Evolutionary conservation across 2,797 vertebrate species (phyloP).

Genomic region (Platalea minor): DNA sequence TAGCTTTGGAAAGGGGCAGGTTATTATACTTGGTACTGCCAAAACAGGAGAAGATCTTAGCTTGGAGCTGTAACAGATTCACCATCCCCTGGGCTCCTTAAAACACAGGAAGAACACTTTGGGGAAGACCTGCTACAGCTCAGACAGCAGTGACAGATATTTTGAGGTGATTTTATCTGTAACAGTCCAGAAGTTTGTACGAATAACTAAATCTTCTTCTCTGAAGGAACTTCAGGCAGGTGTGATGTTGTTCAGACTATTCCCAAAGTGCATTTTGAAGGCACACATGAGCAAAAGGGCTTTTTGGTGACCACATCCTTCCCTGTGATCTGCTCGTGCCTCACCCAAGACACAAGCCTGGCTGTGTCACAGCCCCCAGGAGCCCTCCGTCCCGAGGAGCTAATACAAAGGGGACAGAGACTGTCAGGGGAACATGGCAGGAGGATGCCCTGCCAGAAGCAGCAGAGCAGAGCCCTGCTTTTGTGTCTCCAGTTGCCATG

Average conservation of each 20-base stretch:
- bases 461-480: not conserved
- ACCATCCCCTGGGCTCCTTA: not conserved
- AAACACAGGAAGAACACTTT: not conserved
- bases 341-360: not conserved
- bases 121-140: not conserved
- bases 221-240: not conserved
- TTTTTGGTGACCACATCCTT: not conserved
- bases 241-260: not conserved
- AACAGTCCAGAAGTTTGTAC: not conserved
- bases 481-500: not conserved
- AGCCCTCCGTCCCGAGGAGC: rapidly evolving
- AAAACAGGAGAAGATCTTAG: not conserved
- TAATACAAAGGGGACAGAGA: not conserved
- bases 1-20: not conserved
- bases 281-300: not conserved
- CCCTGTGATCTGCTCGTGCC: not conserved
- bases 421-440: not conserved
- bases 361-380: not conserved
- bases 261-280: not conserved
- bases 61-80: not conserved
- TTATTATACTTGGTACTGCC: not conserved
- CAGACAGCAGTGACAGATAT: not conserved
- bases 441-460: not conserved
- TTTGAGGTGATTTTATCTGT: not conserved
- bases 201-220: not conserved